These are phyloP conservation scores for Sphaerophoria rueppellii DNA, from an alignment of 2,888 invertebrate species.

Conservation along the genomic window DNA sequence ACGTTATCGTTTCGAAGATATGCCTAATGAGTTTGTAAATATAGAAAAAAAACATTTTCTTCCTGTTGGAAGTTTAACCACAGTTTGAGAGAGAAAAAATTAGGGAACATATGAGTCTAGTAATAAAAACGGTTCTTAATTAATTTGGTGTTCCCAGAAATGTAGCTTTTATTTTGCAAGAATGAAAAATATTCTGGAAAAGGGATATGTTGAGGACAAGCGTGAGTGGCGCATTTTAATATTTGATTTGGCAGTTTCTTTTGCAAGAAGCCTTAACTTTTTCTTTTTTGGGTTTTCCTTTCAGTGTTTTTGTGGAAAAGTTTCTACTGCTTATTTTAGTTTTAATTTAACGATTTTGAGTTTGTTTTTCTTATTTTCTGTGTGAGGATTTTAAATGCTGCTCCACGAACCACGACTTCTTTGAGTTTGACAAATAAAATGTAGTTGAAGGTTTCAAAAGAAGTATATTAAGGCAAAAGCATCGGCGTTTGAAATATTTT, in stretches of 20 bases:
- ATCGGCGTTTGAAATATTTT: no score
- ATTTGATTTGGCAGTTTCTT: slow-evolving; percentile 37
- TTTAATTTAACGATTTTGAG: no score
- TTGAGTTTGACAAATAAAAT: no score
- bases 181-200: not conserved
- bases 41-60: slow-evolving; percentile 41
- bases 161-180: slow-evolving; percentile 3
- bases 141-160: slow-evolving; percentile 26
- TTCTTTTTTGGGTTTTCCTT: slow-evolving; percentile 11
- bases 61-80: slow-evolving; percentile 1
- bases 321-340: no score
- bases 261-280: slow-evolving; percentile 9
- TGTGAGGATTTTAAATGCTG: no score
- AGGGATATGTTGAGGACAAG: slow-evolving; percentile 18
- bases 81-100: not conserved
- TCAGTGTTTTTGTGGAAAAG: not conserved
- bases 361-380: no score
- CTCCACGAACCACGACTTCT: no score
- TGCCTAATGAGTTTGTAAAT: slow-evolving; percentile 68
- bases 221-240: slow-evolving; percentile 30
- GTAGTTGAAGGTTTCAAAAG: no score
- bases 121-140: slow-evolving; percentile 12
- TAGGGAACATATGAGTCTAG: not conserved
- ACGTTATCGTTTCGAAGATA: slow-evolving; percentile 47
- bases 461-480: no score